These are phyloP conservation scores for Melinaea marsaeus DNA, from an alignment of 2,888 invertebrate genomes.

Conservation along the genomic window DNA sequence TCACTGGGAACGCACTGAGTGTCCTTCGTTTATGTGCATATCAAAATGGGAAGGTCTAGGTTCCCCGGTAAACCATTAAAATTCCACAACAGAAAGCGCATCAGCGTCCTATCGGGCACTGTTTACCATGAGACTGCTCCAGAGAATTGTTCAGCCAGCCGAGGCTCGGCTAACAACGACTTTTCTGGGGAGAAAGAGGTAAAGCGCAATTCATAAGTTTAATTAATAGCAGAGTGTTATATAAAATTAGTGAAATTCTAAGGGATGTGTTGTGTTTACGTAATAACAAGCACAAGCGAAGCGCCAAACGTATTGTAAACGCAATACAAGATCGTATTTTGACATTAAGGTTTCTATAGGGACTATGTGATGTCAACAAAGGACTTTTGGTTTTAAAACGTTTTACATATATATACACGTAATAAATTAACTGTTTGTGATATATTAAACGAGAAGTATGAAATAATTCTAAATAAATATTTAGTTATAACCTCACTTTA, in stretches of 20 bases:
- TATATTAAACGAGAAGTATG: background rate
- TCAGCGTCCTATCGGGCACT: constrained; percentile 85
- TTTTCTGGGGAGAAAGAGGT: constrained; percentile 75
- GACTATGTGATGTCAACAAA: constrained; percentile 61
- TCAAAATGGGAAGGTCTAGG: constrained; percentile 88
- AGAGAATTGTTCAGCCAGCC: constrained; percentile 67
- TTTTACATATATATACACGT: constrained; percentile 7
- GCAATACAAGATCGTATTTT: constrained; percentile 46
- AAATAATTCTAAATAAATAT: constrained; percentile 3
- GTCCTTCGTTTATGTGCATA: constrained; percentile 75
- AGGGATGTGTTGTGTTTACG: constrained; percentile 69
- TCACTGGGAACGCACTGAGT: constrained; percentile 75
- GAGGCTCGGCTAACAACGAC: constrained; percentile 66
- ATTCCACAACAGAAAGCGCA: constrained; percentile 90
- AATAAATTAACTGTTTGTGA: constrained; percentile 1
- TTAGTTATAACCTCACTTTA: constrained; percentile 36
- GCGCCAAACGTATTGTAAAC: constrained; percentile 45
- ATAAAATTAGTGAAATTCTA: constrained; percentile 44
- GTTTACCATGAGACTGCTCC: constrained; percentile 73
- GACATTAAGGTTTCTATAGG: constrained; percentile 50
- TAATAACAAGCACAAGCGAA: constrained; percentile 58
- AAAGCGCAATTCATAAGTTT: constrained; percentile 48
- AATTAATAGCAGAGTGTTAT: constrained; percentile 37
- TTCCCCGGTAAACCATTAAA: constrained; percentile 93
- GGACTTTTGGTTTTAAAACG: constrained; percentile 28